These are phyloP conservation scores for Holocentrus rufus DNA, from an alignment of 2,797 vertebrate species.

Conservation along the genomic window DNA sequence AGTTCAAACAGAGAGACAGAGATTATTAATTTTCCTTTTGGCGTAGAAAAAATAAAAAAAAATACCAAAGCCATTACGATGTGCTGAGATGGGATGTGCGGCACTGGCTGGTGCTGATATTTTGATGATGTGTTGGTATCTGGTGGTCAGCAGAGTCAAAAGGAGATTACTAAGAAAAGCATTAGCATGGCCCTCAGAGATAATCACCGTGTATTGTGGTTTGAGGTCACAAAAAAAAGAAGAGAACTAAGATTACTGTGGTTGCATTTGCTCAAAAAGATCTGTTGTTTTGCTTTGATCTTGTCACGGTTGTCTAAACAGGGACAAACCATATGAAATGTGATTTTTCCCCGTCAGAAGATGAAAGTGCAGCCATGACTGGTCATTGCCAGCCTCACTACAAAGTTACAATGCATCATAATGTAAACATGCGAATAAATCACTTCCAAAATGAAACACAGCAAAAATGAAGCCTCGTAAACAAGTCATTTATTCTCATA, in stretches of 20 bases:
- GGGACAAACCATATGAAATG: too few species aligned
- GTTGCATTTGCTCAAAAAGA: conserved; percentile 17
- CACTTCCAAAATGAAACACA: too few species aligned
- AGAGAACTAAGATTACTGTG: neutral
- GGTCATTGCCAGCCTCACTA: too few species aligned
- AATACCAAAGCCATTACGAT: conserved; percentile 20
- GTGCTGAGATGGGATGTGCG: conserved; percentile 6
- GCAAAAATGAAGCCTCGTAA: too few species aligned
- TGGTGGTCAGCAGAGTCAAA: conserved; percentile 33
- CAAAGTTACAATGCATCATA: too few species aligned
- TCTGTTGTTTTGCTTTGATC: too few species aligned
- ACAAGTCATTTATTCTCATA: too few species aligned
- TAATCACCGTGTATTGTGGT: conserved; percentile 13
- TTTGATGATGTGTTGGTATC: conserved; percentile 42
- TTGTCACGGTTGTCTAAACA: too few species aligned
- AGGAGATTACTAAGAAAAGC: conserved; percentile 36
- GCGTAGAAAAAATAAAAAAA: conserved; percentile 22
- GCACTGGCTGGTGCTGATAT: neutral
- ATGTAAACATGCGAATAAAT: too few species aligned
- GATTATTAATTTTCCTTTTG: conserved; percentile 5
- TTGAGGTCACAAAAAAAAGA: conserved; percentile 5
- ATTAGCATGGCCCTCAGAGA: conserved; percentile 24
- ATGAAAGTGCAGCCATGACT: too few species aligned
- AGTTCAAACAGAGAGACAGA: conserved; percentile 10
- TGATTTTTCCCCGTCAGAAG: too few species aligned